phyloP scores from a whole-genome alignment of 2,113 vertebrate species.

The Amblyopsis rosae region DNA sequence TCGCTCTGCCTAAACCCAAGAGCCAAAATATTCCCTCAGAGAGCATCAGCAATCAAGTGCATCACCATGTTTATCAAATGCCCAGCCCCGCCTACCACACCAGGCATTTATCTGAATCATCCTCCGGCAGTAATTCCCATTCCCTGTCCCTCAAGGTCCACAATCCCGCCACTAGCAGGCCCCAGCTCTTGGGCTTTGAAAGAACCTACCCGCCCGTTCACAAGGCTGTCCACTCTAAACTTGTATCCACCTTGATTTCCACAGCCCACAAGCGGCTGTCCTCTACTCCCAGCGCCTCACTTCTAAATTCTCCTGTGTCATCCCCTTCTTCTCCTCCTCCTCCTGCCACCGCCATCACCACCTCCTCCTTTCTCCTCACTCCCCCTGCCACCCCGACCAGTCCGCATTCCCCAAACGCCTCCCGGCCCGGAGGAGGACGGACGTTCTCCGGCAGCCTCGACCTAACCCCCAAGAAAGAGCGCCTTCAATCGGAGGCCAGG shows the following conservation, averaged over 20 bases:
- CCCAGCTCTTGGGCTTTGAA: conserved; percentile 54
- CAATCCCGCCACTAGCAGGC: not conserved
- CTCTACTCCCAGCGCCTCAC: conserved; percentile 8
- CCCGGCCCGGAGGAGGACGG: conserved; percentile 25
- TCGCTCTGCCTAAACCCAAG: conserved; percentile 29
- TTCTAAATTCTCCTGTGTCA: not conserved
- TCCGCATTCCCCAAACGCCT: conserved; percentile 22
- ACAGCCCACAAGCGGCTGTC: not conserved
- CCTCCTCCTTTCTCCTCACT: conserved; percentile 41
- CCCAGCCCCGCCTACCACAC: conserved; percentile 22
- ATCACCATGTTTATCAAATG: conserved; percentile 5
- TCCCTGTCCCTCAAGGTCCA: conserved; percentile 13
- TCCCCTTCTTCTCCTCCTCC: not conserved
- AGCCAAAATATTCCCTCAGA: conserved; percentile 30
- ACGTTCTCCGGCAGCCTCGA: conserved; percentile 48
- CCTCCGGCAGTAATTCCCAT: conserved; percentile 14
- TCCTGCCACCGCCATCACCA: conserved; percentile 7
- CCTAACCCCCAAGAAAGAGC: conserved; percentile 43
- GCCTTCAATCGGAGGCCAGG: conserved; percentile 33
- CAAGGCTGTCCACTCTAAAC: conserved; percentile 39
- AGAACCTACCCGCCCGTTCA: conserved; percentile 42
- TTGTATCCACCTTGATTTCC: conserved; percentile 20
- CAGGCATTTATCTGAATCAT: conserved; percentile 29
- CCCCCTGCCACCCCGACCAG: conserved; percentile 54
- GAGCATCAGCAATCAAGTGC: conserved; percentile 34